Base-by-base conservation (phyloP, 2,888 invertebrate species). In the Cantharis flavilabris region DNA sequence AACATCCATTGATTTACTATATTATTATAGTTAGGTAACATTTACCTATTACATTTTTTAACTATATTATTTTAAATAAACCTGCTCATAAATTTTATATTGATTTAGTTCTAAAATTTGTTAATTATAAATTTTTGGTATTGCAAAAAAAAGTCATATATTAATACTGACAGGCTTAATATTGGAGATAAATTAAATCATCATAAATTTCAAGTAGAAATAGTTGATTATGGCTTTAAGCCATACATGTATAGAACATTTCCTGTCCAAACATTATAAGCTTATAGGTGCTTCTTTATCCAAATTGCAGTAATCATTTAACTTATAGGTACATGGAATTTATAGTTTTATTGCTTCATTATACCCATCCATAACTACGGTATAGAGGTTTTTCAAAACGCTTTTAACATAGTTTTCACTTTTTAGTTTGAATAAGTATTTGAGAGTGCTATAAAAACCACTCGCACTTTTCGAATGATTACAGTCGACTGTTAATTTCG, bases 1-100 rank as follows among this genome's bases (percentile, higher is more conserved):
- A 65, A 72, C 71, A 75, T 75, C 74, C 64, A 76, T 33, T 69
- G 71, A 77, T 77, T 77, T 77, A 75, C 75, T 5, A 33, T 33
- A 33, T 13, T 30, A 26, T 11, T 33, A 33, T n/a, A 49, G n/a
- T n/a, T 49, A 49, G n/a, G 7, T 5, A 49, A 49, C 49, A n/a
- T 49, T n/a, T 49, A n/a, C 49, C n/a, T 2, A 49, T 49, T 49
- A 49, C n/a, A 5, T 49, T 49, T 33, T 49, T 49, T 18, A 65
- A 65, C 23, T 65, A 20, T 18, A 18, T 49, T 49, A 49, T n/a
- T 49, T 49, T 49, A 49, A 49, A 49, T n/a, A 49, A 49, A n/a
- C 13, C 49, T 49, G 49, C n/a, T n/a, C 49, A 9, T 49, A 49
- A 49, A 49, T 49, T 49, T 49, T 49, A 9, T 49, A 49, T 49